These are phyloP conservation scores for cattle (Bos taurus) DNA, from an alignment of 2,113 vertebrate genomes.

Conservation along the genomic window ARS-UCD2.0 NC_037349.1:55646501-55647000, in stretches of 20 bases:
- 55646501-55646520: neutral
- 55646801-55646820: conserved; percentile 45
- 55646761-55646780: conserved; percentile 69
- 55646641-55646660: neutral
- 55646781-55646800: conserved; percentile 38
- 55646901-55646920: neutral
- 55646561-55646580: conserved; percentile 48
- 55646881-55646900: neutral
- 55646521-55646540: neutral
- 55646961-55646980: neutral
- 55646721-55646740: neutral
- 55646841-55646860: conserved; percentile 12
- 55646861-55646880: conserved; percentile 31
- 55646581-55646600: neutral
- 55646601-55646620: conserved; percentile 49
- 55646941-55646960: conserved; percentile 46
- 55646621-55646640: conserved; percentile 39
- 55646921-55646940: conserved; percentile 60
- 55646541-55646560: conserved; percentile 48
- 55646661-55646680: conserved; percentile 18
- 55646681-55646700: neutral
- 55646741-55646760: conserved; percentile 33
- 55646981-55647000: conserved; percentile 16
- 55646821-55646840: conserved; percentile 39
- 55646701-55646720: neutral